Conservation (phyloP, 2,113 vertebrate genomes). For the Craseonycteris thonglongyai region DNA sequence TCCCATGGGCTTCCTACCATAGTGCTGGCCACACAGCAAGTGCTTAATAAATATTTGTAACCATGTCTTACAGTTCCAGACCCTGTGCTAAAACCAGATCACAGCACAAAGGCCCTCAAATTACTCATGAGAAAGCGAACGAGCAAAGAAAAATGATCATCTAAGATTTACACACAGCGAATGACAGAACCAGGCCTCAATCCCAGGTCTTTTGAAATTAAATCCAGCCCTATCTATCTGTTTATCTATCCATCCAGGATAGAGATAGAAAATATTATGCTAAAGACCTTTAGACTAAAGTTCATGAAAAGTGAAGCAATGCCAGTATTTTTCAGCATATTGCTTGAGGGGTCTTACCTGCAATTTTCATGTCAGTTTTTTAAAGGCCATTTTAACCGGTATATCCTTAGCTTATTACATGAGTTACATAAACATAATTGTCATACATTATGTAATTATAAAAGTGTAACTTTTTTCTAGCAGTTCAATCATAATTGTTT, state of each 20-base stretch:
- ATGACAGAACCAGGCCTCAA: neutral
- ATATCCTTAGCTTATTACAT: neutral
- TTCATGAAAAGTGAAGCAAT: neutral
- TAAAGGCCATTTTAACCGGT: neutral
- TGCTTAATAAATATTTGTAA: conserved; percentile 6
- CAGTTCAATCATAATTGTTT: neutral
- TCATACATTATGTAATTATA: neutral
- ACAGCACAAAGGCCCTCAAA: neutral
- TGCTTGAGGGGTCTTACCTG: neutral
- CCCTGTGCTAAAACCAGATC: neutral
- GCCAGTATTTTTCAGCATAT: neutral
- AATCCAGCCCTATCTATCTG: neutral
- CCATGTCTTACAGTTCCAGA: neutral
- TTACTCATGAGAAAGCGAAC: neutral
- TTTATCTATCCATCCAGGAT: neutral
- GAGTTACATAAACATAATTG: neutral
- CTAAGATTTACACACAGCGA: neutral
- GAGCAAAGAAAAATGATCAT: neutral
- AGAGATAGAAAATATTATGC: neutral
- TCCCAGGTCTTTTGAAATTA: neutral
- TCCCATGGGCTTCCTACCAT: neutral
- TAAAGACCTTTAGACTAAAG: neutral
- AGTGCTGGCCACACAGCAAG: neutral
- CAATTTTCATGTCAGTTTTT: neutral
- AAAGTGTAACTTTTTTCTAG: neutral